Evolutionary conservation across 2,113 vertebrate genomes (phyloP), one percentile per base, ranked within the genome.

Genomic region (Hypanus sabinus): DNA sequence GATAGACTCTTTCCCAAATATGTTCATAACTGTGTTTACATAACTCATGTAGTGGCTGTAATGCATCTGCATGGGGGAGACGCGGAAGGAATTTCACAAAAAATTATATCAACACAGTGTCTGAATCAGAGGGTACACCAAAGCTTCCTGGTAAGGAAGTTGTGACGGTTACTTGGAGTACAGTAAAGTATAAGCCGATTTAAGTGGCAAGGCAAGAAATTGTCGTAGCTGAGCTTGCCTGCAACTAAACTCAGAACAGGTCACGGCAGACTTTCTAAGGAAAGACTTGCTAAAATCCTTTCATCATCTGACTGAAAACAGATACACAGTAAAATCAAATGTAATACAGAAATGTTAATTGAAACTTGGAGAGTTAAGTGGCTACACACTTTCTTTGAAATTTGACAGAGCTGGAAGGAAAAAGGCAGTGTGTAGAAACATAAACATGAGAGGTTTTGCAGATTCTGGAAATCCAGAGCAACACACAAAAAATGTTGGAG

Each of bases 1-100:
- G 38, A 93, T 71, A 73, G 91, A 93, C 91, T 93, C 91, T 93
- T 73, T 93, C 91, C 91, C 91, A 93, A 71, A 93, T 93, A 93
- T 93, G 68, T 71, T 55, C 91, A 46, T 75, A 71, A 73, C 91
- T 46, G 24, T 93, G 91, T 93, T 71, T 73, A 93, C 27, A 55
- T 75, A 93, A 73, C 73, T 75, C 68, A 55, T 93, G 91, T 93
- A 24, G 70, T 55, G 68, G 27, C 68, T 93, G 91, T 33, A n/a
- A 71, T 93, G 65, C 33, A 30, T 93, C 68, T 36, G 22, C 24
- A 71, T 73, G 30, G 20, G 36, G 27, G 68, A 93, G 90, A 73
- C 90, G 12, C 46, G 46, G 88, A 93, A 92, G 20, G 90, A 93
- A 71, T 73, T 93, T 68, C 90, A 71, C 68, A 73, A 71, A 93